phyloP scores from a whole-genome alignment of 2,888 invertebrate genomes.

The Melipona beecheii region DNA sequence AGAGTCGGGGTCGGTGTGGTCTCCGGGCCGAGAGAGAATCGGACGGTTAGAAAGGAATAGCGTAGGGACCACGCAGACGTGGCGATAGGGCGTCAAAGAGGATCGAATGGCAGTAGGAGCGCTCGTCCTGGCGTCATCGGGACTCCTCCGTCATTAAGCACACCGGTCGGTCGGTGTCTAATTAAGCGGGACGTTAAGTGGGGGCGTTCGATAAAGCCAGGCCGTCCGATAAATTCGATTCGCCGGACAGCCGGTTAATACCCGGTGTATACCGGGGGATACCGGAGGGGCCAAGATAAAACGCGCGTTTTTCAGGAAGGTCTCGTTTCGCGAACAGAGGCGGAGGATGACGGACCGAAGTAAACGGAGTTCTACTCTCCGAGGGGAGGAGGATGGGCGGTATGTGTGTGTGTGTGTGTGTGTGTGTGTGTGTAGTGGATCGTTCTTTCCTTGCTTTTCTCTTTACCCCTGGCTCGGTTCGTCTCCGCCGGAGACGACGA shows the following conservation, averaged over 20 bases:
- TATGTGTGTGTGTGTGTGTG: too few relatives aligned
- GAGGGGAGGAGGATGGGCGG: constrained; percentile 35
- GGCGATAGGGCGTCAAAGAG: constrained; percentile 57
- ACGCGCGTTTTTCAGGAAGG: constrained; percentile 69
- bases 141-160: constrained; percentile 71
- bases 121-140: constrained; percentile 65
- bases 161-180: constrained; percentile 71
- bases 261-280: constrained; percentile 64
- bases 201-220: constrained; percentile 74
- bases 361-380: constrained; percentile 56
- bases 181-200: constrained; percentile 75
- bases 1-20: constrained; percentile 9
- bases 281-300: constrained; percentile 65
- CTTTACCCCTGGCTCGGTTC: constrained; percentile 37
- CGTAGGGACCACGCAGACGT: constrained; percentile 7
- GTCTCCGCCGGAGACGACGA: constrained; percentile 43
- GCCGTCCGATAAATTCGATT: constrained; percentile 77
- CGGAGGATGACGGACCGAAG: constrained; percentile 73
- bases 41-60: not conserved
- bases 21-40: not conserved
- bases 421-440: not conserved
- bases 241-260: constrained; percentile 77
- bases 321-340: constrained; percentile 68
- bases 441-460: constrained; percentile 51
- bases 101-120: constrained; percentile 45